Percentiles rank a stretch among this genome's conserved stretches.
Conservation (phyloP, 2,113 vertebrate species). For the Platycercus adscitus region DNA sequence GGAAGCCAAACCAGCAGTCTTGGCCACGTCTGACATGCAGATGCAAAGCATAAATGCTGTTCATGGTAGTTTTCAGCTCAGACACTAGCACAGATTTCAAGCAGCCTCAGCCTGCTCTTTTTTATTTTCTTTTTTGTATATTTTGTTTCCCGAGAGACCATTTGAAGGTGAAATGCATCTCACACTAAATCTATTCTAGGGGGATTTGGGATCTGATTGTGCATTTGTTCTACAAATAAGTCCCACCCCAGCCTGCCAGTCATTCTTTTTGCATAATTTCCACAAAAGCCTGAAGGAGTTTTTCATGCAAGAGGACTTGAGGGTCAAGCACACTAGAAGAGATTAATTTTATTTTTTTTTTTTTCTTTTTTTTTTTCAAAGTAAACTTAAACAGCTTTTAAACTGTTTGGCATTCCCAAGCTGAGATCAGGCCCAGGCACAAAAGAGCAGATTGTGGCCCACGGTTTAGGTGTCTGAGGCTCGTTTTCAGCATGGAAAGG, state of each 20-base stretch:
- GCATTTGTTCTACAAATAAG: slow-evolving; percentile 51
- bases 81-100: neutral
- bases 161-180: slow-evolving; percentile 12
- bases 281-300: slow-evolving; percentile 34
- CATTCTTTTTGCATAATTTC: slow-evolving; percentile 32
- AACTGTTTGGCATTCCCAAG: neutral
- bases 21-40: neutral
- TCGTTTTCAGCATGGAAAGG: neutral
- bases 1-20: neutral
- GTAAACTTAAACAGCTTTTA: slow-evolving; percentile 44
- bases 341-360: neutral
- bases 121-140: fast-evolving
- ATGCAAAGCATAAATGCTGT: neutral
- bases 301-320: slow-evolving; percentile 34
- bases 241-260: neutral
- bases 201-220: slow-evolving; percentile 27
- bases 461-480: neutral
- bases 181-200: neutral
- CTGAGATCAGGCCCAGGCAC: neutral
- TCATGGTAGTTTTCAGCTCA: neutral
- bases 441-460: slow-evolving; percentile 9
- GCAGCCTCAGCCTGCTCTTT: neutral
- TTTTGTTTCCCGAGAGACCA: neutral
- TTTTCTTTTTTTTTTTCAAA: neutral
- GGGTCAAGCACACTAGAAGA: slow-evolving; percentile 43